phyloP scores from a whole-genome alignment of 2,797 vertebrate genomes.

The Channallabes apus region DNA sequence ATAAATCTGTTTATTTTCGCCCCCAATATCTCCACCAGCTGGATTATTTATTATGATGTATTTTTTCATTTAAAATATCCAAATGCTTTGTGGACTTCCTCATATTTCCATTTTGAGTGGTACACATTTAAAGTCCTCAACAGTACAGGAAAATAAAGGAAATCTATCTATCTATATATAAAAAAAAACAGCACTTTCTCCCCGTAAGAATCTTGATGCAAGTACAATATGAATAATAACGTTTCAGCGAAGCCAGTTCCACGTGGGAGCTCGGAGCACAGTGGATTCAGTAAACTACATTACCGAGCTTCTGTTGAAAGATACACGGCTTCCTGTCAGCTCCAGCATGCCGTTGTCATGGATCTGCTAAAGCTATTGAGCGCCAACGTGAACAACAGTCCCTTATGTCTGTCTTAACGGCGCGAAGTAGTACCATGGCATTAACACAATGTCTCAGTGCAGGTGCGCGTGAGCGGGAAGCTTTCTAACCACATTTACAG shows the following conservation, averaged over 20 bases:
- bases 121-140: not conserved
- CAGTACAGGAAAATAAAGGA: not conserved
- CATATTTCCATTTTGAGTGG: not conserved
- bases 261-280: not conserved
- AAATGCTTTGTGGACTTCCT: not conserved
- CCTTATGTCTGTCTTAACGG: slow-evolving; percentile 16
- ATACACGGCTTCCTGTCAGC: slow-evolving; percentile 1
- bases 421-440: not conserved
- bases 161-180: not conserved
- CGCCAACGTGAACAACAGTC: not conserved
- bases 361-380: slow-evolving; percentile 15
- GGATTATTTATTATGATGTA: not conserved
- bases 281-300: slow-evolving; percentile 13
- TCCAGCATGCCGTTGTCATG: not conserved
- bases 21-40: not conserved
- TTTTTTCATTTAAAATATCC: not conserved
- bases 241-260: not conserved
- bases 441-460: slow-evolving; percentile 19
- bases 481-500: not conserved
- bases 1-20: not conserved
- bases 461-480: not conserved
- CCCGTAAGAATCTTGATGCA: not conserved
- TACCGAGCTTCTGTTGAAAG: slow-evolving; percentile 10
- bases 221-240: not conserved
- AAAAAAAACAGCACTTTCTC: not conserved